Conservation (phyloP, 2,888 invertebrate genomes). For the Strigamia maritima region DNA sequence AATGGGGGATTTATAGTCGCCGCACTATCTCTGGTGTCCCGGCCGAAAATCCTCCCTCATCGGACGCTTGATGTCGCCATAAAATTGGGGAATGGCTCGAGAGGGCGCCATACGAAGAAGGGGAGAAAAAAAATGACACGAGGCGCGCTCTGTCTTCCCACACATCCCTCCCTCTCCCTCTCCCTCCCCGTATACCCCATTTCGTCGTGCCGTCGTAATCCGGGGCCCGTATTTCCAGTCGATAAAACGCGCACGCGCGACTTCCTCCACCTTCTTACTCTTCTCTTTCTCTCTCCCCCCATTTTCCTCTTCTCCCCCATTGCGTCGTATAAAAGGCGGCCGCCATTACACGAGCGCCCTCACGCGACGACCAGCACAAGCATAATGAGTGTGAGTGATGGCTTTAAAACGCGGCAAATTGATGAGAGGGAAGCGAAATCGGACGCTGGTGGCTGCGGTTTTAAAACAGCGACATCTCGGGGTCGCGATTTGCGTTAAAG, state of each 20-base stretch:
- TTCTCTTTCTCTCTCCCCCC: neutral
- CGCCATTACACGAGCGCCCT: neutral
- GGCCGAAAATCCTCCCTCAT: neutral
- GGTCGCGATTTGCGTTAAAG: neutral
- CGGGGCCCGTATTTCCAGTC: neutral
- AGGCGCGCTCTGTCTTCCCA: neutral
- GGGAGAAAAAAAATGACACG: neutral
- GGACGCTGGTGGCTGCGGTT: neutral
- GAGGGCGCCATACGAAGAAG: neutral
- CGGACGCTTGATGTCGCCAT: neutral
- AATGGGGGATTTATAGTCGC: neutral
- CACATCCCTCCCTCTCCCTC: neutral
- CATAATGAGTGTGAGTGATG: neutral
- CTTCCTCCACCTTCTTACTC: neutral
- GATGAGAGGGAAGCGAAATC: neutral
- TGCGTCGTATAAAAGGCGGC: neutral
- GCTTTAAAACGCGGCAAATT: neutral
- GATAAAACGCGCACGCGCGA: neutral
- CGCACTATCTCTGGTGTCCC: neutral
- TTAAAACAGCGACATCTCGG: neutral
- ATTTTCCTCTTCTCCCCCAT: neutral
- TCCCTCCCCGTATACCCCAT: neutral
- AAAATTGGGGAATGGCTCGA: neutral
- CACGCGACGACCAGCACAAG: neutral
- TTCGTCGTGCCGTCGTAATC: neutral